Evolutionary conservation across 1,140 invertebrate species (phyloP).

Genomic region (Idris sp.): DNA sequence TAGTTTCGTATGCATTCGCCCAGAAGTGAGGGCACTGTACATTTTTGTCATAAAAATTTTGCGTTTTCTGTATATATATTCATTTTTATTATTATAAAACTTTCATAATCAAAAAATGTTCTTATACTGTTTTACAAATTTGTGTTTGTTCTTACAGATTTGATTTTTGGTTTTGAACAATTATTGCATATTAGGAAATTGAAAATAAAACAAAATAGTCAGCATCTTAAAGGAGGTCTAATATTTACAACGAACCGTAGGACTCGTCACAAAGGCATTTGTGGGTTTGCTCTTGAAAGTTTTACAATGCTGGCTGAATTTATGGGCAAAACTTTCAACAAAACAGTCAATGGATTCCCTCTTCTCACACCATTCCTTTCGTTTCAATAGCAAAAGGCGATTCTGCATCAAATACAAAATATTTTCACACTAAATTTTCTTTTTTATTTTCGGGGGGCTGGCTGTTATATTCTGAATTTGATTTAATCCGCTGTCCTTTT

Average conservation of each 20-base stretch:
- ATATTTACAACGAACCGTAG: conserved; percentile 65
- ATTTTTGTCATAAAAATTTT: neutral
- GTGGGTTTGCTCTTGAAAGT: conserved; percentile 78
- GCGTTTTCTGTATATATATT: too few relatives aligned
- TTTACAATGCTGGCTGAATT: conserved; percentile 75
- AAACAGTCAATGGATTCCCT: conserved; percentile 74
- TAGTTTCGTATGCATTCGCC: conserved; percentile 12
- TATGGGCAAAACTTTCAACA: conserved; percentile 78
- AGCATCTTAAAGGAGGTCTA: conserved; percentile 50
- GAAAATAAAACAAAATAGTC: conserved; percentile 42
- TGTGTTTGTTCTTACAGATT: too few relatives aligned
- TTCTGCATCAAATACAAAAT: conserved; percentile 54
- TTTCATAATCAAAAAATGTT: too few relatives aligned
- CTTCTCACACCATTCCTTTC: conserved; percentile 3
- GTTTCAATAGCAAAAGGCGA: conserved; percentile 31
- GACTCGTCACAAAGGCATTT: conserved; percentile 76
- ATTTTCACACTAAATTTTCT: conserved; percentile 62
- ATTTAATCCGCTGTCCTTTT: conserved; percentile 46
- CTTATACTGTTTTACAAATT: too few relatives aligned
- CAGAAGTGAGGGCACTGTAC: neutral
- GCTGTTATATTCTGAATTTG: conserved; percentile 62
- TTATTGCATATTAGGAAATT: conserved; percentile 23
- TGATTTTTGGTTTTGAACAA: too few relatives aligned
- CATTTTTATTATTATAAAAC: too few relatives aligned
- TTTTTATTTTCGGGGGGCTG: conserved; percentile 61